phyloP scores from a whole-genome alignment of 1,140 invertebrate species.

The Ladona fulva region DNA sequence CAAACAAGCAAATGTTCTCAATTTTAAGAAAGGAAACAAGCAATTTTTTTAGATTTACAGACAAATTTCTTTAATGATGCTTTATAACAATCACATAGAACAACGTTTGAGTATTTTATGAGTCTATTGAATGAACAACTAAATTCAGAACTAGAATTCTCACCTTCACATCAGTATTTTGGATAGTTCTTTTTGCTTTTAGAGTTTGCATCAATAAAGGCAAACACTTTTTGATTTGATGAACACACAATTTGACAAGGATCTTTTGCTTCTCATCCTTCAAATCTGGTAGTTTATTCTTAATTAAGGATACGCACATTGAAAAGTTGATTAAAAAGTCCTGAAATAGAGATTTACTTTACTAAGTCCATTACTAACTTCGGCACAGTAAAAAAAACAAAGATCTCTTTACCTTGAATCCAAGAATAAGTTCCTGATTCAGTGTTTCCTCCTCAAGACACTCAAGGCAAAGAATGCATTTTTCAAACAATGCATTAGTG shows the following conservation, averaged over 20 bases:
- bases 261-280: neutral
- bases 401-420: neutral
- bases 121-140: too few species aligned
- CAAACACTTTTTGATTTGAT: neutral
- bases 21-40: too few species aligned
- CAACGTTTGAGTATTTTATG: too few species aligned
- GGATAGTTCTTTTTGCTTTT: neutral
- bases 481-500: neutral
- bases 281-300: neutral
- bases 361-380: too few species aligned
- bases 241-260: neutral
- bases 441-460: neutral
- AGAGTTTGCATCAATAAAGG: neutral
- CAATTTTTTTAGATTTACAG: too few species aligned
- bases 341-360: neutral
- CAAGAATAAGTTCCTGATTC: neutral
- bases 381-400: neutral
- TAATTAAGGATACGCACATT: neutral
- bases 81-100: too few species aligned
- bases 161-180: neutral
- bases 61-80: too few species aligned
- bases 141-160: too few species aligned
- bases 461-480: neutral
- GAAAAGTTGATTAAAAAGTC: neutral
- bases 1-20: too few species aligned